Evolutionary conservation across 2,113 vertebrate genomes (phyloP), one percentile per base, ranked within the genome.

Genomic region (Bettongia penicillata): DNA sequence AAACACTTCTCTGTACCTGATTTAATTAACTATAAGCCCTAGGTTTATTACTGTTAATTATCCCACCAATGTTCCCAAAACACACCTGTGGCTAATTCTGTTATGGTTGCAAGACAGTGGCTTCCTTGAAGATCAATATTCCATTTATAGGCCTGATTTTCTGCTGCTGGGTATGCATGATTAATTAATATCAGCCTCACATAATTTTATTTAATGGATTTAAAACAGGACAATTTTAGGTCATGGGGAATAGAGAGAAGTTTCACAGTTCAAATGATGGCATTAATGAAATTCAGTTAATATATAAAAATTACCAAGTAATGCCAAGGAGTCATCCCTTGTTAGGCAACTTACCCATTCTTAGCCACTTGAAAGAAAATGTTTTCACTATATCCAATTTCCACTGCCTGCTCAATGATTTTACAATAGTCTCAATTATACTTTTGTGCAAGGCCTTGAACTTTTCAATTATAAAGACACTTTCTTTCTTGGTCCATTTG

Each of bases 181-280:
- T 97, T 98, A 98, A 98, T 98, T 98, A 98, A 98, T 90, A 43
- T 97, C 93, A 96, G 28, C 94, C 97, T 96, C 57, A 97, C 51
- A 94, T 96, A 97, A 97, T 97, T 97, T 96, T 96, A 98, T 97
- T 98, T 98, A 96, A 98, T 97, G 89, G 68, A 94, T 97, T 98
- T 98, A 96, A 98, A 97, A 24, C 4, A 84, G 37, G 94, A 96
- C 55, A 92, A 94, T 93, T 97, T 96, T 0, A 12, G 51, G 93
- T 97, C 96, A 92, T 1, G 90, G 26, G 48, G 47, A 98, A 96
- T 11, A 95, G 95, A 91, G 26, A 96, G 93, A 89, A 94, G 92
- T 94, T 98, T 98, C 95, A 95, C n/a, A 96, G 97, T 96, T 97
- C 95, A 97, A 91, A 96, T 50, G 16, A n/a, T 90, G 94, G 2